Evolutionary conservation across 2,797 vertebrate genomes (phyloP), one percentile per base, ranked within the genome.

Genomic region (Betta splendens): DNA sequence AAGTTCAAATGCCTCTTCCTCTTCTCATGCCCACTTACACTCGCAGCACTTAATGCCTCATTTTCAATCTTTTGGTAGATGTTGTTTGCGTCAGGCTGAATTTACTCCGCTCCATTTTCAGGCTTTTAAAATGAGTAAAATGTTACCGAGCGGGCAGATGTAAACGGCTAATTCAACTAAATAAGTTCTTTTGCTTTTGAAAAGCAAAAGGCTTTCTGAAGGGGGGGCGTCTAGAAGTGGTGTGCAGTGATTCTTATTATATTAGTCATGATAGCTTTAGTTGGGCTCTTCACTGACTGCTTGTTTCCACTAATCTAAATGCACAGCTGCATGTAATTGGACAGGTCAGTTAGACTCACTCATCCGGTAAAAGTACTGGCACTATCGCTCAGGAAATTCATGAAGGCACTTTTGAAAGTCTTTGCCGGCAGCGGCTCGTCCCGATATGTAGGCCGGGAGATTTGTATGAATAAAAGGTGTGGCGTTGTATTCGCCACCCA

Each of bases 401-500:
- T 9, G 9, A 31, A 3, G 12, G 8, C 53, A 17, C 44, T 36
- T 56, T 53, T 64, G 3, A 35, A 44, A 58, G 36, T 39, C 2
- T 47, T 23, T 43, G 6, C 31, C 17, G 21, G 21, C 11, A 13
- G 39, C 29, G 36, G 17, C 56, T 44, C 12, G 60, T 64, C 25
- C 26, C 39, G 15, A 21, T 42, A 37, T 17, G 48, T 8, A 18
- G 47, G 57, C 23, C 11, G 58, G 36, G 9, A 9, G 10, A 26
- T 65, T 17, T 48, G 9, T 60, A 69, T 58, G 13, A 67, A 52
- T 31, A 36, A 45, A 63, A 40, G 7, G 3, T 50, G 17, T 63
- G 31, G 64, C 48, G 61, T 67, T 25, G 45, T 33, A 68, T 69
- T 62, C 9, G 59, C 39, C 11, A 44, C 26, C 69, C 38, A 70